Conservation (phyloP, 2,113 vertebrate genomes). For the Tupaia tana region DNA sequence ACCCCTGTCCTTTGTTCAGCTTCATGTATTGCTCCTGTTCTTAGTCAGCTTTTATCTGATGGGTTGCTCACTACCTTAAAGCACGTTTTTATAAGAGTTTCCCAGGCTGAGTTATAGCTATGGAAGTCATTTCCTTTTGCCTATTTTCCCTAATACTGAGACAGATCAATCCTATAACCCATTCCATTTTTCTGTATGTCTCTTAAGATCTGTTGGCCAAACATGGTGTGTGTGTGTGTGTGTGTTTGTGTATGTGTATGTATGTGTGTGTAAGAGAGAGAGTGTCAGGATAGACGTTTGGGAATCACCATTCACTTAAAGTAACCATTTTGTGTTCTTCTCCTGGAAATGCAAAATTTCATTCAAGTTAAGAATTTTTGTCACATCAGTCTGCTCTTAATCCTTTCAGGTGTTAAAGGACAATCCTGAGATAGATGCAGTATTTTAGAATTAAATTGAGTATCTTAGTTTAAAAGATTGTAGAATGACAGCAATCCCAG, state of each 20-base stretch:
- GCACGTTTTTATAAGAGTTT: conserved; percentile 11
- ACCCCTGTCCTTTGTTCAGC: conserved; percentile 45
- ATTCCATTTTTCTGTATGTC: conserved; percentile 1
- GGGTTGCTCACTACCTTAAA: not conserved
- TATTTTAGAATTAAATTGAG: conserved; percentile 3
- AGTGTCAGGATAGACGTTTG: not conserved
- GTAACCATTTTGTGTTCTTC: not conserved
- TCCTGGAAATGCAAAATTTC: not conserved
- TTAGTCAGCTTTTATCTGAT: not conserved
- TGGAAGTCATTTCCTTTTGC: conserved; percentile 30
- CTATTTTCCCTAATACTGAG: not conserved
- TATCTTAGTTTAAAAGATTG: not conserved
- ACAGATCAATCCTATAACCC: not conserved
- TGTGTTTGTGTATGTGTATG: not conserved
- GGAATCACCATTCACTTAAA: not conserved
- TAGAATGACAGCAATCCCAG: not conserved
- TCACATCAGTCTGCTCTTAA: not conserved
- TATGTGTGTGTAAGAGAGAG: too few relatives aligned
- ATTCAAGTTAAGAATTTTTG: not conserved
- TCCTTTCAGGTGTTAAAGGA: not conserved
- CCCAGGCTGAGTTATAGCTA: not conserved
- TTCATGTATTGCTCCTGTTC: not conserved
- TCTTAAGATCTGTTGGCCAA: not conserved
- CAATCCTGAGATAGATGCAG: not conserved
- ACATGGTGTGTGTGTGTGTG: not conserved